These are phyloP conservation scores for Callaeas wilsoni DNA, from an alignment of 2,113 vertebrate species.

Conservation along the genomic window DNA sequence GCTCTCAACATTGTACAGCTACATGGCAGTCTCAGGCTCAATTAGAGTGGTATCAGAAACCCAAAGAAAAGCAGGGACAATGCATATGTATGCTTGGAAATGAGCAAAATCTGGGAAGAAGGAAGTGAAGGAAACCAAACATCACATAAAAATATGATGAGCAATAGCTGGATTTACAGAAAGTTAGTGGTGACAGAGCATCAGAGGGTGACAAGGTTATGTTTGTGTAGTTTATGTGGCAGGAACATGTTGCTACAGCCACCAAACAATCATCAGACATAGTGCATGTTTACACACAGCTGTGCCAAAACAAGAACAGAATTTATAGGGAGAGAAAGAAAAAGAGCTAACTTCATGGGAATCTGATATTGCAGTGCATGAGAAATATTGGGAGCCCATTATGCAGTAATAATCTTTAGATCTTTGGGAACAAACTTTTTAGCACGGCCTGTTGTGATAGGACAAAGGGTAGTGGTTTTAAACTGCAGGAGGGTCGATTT, in stretches of 20 bases:
- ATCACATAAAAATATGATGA: neutral
- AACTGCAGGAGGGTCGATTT: neutral
- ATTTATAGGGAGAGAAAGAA: neutral
- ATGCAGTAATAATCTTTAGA: neutral
- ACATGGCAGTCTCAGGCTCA: neutral
- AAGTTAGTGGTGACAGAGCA: neutral
- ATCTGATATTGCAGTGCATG: neutral
- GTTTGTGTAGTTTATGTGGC: neutral
- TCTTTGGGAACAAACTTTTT: neutral
- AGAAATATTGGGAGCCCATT: neutral
- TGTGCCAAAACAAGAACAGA: neutral
- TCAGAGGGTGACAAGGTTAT: neutral
- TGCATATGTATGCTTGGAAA: neutral
- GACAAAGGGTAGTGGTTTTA: neutral
- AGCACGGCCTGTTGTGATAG: neutral
- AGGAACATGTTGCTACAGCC: neutral
- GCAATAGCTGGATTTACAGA: neutral
- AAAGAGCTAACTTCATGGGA: neutral
- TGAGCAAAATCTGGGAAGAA: neutral
- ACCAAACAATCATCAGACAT: neutral
- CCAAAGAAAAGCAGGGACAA: neutral
- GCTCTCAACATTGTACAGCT: neutral
- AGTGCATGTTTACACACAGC: neutral
- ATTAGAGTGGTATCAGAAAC: neutral
- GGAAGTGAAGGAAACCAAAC: neutral